phyloP scores from a whole-genome alignment of 1,140 invertebrate species.

The Drosophila paulistorum region DNA sequence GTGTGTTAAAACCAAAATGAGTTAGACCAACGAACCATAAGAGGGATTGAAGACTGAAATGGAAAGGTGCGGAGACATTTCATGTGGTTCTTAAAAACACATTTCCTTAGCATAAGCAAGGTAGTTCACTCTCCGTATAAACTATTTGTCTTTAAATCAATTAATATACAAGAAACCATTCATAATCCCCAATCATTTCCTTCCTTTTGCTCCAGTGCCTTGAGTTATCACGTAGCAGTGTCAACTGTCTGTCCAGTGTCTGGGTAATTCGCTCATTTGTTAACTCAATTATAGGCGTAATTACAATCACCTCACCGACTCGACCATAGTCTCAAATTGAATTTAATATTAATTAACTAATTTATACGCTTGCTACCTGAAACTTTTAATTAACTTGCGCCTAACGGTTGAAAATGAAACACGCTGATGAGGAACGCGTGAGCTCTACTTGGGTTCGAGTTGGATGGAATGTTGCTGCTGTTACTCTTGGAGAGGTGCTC shows the following conservation, averaged over 20 bases:
- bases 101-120: no score
- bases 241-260: conserved; percentile 11
- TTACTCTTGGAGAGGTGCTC: not conserved
- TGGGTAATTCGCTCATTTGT: conserved; percentile 67
- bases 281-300: conserved; percentile 63
- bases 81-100: no score
- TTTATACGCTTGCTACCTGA: conserved; percentile 57
- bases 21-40: not conserved
- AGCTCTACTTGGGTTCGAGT: not conserved
- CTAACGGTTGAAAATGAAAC: not conserved
- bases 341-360: conserved; percentile 80
- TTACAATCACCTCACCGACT: conserved; percentile 15
- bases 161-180: no score
- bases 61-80: no score
- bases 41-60: not conserved
- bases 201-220: not conserved
- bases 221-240: conserved; percentile 47
- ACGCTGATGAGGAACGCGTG: not conserved
- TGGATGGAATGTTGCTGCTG: not conserved
- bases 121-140: no score
- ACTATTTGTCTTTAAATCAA: no score
- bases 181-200: no score
- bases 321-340: conserved; percentile 57
- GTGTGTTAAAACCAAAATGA: not conserved
- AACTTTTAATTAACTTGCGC: conserved; percentile 64